Base-by-base conservation (phyloP, 2,113 vertebrate species). In the Petroica traversi region DNA sequence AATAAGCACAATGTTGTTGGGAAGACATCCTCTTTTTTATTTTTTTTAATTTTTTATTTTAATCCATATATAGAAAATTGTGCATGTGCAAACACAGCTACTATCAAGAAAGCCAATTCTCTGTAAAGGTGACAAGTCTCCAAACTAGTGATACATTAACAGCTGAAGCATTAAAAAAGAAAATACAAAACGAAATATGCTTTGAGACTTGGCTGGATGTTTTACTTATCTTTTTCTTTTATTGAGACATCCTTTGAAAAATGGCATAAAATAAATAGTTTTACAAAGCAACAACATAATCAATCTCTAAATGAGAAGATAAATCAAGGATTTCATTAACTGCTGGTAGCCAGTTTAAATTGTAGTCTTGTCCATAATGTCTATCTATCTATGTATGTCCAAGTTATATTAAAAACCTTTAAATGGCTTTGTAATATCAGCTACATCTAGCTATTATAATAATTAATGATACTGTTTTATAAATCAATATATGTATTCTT, bases 291-390 rank as follows among this genome's bases (percentile, higher is more conserved):
- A 99, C 98, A 99, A 98, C 98, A 98, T 98, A 98, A 99, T 99
- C 99, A 99, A 98, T 99, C 98, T 98, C 98, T 98, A 98, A 98
- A 96, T 75, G 97, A 97, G 98, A 97, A 98, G 98, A 99, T 99
- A 99, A 99, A 99, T 99, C 99, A 99, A 97, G 97, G 98, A 98
- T 99, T 99, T 99, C 98, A 98, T 99, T 99, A 99, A 99, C 98
- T 99, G 99, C 98, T 98, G 97, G 97, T 98, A 98, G 98, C 98
- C 98, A 98, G 98, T 99, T 99, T 98, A 99, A 98, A 99, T 99
- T 98, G 98, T 98, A 98, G 98, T 98, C 98, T 98, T 98, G 98
- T 98, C 98, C 97, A 98, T 99, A 99, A 99, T 98, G 98, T 98
- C 98, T 98, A 99, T 98, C 99, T 99, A 99, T 99, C 98, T 99